phyloP scores from a whole-genome alignment of 2,888 invertebrate species.

The Amphipyra berbera region DNA sequence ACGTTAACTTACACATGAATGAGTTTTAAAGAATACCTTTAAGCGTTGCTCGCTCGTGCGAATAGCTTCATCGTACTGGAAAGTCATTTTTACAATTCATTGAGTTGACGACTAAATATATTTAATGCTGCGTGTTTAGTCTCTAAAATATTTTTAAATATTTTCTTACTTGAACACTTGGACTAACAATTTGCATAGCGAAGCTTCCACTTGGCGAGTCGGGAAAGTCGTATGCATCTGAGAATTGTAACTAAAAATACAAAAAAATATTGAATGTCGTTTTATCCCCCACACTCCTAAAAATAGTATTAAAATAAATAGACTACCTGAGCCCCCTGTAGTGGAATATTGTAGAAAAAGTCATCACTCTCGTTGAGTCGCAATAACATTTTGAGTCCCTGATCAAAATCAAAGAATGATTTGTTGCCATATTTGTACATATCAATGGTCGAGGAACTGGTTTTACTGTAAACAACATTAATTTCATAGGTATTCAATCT shows the following conservation, averaged over 20 bases:
- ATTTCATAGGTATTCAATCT: neutral
- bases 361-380: conserved; percentile 82
- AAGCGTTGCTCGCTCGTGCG: conserved; percentile 35
- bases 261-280: neutral
- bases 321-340: conserved; percentile 85
- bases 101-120: conserved; percentile 31
- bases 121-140: conserved; percentile 1
- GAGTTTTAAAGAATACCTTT: conserved; percentile 32
- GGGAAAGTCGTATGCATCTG: conserved; percentile 89
- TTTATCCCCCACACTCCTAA: too few species aligned
- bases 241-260: conserved; percentile 86
- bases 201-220: conserved; percentile 89
- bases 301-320: too few species aligned
- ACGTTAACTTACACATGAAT: conserved; percentile 40
- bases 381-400: conserved; percentile 80
- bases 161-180: conserved; percentile 75
- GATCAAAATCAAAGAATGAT: conserved; percentile 81
- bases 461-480: conserved; percentile 62
- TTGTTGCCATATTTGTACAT: conserved; percentile 85
- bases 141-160: neutral
- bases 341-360: conserved; percentile 85
- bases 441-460: conserved; percentile 65
- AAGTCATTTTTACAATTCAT: conserved; percentile 47
- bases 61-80: conserved; percentile 30
- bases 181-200: conserved; percentile 82